A percentile compares a stretch with the other conserved stretches of the same genome.
These are phyloP conservation scores for Entelurus aequoreus DNA, from an alignment of 2,113 vertebrate species.

Conservation along the genomic window DNA sequence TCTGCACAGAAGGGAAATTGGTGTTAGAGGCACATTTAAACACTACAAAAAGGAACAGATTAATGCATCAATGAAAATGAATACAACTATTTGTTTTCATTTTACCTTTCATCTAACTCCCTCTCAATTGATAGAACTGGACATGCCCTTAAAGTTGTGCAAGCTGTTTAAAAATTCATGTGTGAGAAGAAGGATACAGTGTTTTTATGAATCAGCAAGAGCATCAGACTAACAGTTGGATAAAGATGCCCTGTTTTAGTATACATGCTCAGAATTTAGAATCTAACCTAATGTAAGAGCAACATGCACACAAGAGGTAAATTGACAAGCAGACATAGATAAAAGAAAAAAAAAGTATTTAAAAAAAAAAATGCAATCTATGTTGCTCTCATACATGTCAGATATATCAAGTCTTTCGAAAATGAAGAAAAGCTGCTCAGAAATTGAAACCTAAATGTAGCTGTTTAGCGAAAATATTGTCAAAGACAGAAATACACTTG, in stretches of 20 bases:
- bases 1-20: conserved; percentile 63
- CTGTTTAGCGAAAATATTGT: conserved; percentile 10
- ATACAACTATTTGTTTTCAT: neutral
- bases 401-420: neutral
- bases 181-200: too few relatives aligned
- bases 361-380: neutral
- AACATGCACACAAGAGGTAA: too few relatives aligned
- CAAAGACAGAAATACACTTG: conserved; percentile 20
- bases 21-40: conserved; percentile 22
- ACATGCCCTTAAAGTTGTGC: neutral
- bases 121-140: neutral
- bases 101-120: neutral
- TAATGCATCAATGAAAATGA: neutral
- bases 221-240: too few relatives aligned
- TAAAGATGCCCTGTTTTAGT: too few relatives aligned
- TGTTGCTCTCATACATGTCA: conserved; percentile 1
- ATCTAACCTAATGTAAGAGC: too few relatives aligned
- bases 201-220: too few relatives aligned
- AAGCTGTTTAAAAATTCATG: neutral
- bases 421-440: conserved; percentile 1
- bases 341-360: neutral
- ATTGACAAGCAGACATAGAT: too few relatives aligned
- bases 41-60: neutral
- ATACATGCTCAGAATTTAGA: too few relatives aligned
- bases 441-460: conserved; percentile 4